Evolutionary conservation across 2,888 invertebrate species (phyloP), one percentile per base, ranked within the genome.

Genomic region (Tanypteryx hageni): DNA sequence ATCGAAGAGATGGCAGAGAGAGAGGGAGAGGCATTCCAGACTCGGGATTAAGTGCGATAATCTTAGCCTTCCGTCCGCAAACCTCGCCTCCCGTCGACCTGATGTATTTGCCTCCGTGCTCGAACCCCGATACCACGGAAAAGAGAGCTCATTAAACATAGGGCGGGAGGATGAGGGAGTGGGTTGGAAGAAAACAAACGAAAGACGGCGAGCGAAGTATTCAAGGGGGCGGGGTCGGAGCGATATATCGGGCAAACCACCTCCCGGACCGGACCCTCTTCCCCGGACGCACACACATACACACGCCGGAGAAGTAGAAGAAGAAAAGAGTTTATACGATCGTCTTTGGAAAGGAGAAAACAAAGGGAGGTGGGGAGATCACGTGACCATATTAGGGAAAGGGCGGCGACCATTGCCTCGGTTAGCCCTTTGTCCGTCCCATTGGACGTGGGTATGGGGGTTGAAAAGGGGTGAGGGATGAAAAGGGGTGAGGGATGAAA

Each of bases 391-490:
- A 89, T 89, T 89, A 89, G 89, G 89, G 16, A 56, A 89, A 89
- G 89, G 89, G 89, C 64, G 89, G 89, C 89, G 89, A 89, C 89
- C 89, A 89, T 89, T 44, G 64, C 89, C 64, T 89, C 31, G 89
- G 89, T 64, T 64, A 89, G 89, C 31, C 89, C 89, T 89, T 89
- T 89, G 89, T 64, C 89, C 89, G 44, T 44, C 89, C 64, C 89
- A 89, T 89, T 89, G 89, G 89, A 89, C 31, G 89, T 31, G 89
- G n/a, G 44, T 83, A 83, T 57, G 57, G n/a, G 9, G 83, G 83
- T 44, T 61, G 85, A 5, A 44, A 5, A 5, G 44, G 44, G 44
- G 44, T 1, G 44, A 44, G 44, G 44, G 44, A 3, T 44, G 44
- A 68, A 14, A 59, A 18, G 56, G 18, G 89, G 83, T 22, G 89